These are phyloP conservation scores for Thyatira batis DNA, from an alignment of 2,888 invertebrate genomes.

Conservation along the genomic window DNA sequence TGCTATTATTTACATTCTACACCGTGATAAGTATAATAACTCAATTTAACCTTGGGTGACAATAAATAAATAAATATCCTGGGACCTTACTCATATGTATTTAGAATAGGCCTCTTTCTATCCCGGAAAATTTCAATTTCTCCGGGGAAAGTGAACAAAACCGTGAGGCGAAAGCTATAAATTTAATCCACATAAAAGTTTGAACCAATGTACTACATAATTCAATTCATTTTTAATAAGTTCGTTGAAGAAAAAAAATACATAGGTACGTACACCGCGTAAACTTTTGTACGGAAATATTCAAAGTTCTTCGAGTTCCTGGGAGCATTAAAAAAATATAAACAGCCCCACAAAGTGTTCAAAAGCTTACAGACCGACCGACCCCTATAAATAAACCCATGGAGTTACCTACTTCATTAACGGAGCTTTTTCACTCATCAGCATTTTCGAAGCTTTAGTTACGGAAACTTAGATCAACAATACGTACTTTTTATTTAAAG, in stretches of 20 bases:
- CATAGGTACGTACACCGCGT: neutral
- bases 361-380: neutral
- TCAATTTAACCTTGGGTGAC: too few relatives aligned
- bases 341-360: neutral
- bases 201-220: neutral
- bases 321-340: neutral
- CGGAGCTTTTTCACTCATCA: neutral
- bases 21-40: too few relatives aligned
- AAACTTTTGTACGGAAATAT: neutral
- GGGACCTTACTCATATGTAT: too few relatives aligned
- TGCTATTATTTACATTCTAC: too few relatives aligned
- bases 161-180: neutral
- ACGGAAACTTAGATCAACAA: too few relatives aligned
- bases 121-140: too few relatives aligned
- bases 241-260: neutral
- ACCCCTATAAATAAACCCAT: neutral
- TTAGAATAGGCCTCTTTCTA: too few relatives aligned
- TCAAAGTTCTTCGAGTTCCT: neutral
- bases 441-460: neutral
- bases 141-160: too few relatives aligned
- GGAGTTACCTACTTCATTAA: neutral
- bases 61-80: too few relatives aligned
- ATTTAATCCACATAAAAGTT: neutral
- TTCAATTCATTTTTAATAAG: neutral
- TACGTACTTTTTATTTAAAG: too few relatives aligned